These are phyloP conservation scores for Poeciliopsis gracilis DNA, from an alignment of 2,797 vertebrate genomes.

Conservation along the genomic window DNA sequence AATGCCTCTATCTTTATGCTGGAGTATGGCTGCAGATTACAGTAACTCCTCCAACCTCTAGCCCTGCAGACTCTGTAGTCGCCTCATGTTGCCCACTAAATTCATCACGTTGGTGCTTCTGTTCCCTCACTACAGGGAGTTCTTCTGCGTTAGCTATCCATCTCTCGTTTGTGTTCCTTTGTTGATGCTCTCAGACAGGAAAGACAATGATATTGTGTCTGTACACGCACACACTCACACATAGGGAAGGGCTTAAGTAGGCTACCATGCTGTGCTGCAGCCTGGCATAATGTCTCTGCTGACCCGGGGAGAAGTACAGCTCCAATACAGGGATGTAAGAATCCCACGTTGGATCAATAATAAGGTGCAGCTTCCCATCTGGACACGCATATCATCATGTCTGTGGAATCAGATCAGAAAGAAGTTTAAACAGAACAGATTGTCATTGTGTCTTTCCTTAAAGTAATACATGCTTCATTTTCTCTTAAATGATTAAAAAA, in stretches of 20 bases:
- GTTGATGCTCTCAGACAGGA: slow-evolving; percentile 50
- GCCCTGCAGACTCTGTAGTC: slow-evolving; percentile 55
- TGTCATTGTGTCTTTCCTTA: slow-evolving; percentile 42
- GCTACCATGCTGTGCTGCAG: slow-evolving; percentile 69
- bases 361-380: slow-evolving; percentile 60
- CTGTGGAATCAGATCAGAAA: slow-evolving; percentile 64
- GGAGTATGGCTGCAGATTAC: slow-evolving; percentile 91
- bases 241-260: slow-evolving; percentile 68
- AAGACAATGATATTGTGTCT: slow-evolving; percentile 67
- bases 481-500: slow-evolving; percentile 1
- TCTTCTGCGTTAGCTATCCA: slow-evolving; percentile 70
- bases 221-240: slow-evolving; percentile 30
- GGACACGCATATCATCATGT: slow-evolving; percentile 69
- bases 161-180: slow-evolving; percentile 67
- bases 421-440: slow-evolving; percentile 59
- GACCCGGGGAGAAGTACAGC: slow-evolving; percentile 66
- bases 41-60: slow-evolving; percentile 77
- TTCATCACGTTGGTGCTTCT: slow-evolving; percentile 69
- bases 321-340: slow-evolving; percentile 46
- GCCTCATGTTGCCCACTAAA: slow-evolving; percentile 69
- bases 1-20: slow-evolving; percentile 94
- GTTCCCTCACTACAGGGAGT: slow-evolving; percentile 71
- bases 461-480: slow-evolving; percentile 59
- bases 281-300: slow-evolving; percentile 72
- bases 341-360: slow-evolving; percentile 76